Evolutionary conservation across 1,140 invertebrate genomes (phyloP).

Genomic region (Dinoponera quadriceps): DNA sequence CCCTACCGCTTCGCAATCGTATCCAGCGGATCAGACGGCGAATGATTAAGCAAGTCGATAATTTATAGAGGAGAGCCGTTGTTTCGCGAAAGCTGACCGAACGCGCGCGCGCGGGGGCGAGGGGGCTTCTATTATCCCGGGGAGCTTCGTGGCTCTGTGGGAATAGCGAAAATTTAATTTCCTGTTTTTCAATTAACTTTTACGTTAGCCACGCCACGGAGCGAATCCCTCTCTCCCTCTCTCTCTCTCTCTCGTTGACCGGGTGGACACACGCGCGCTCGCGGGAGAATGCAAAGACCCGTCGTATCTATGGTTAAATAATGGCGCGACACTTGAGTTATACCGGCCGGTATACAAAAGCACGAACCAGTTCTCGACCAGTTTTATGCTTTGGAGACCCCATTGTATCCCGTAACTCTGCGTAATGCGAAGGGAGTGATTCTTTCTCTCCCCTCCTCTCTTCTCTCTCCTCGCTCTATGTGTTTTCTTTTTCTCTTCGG

Average conservation of each 20-base stretch:
- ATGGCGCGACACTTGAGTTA: slow-evolving; percentile 65
- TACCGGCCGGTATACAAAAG: slow-evolving; percentile 60
- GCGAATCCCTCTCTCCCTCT: too few species aligned
- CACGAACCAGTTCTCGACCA: slow-evolving; percentile 51
- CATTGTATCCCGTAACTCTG: slow-evolving; percentile 58
- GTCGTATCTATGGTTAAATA: slow-evolving; percentile 65
- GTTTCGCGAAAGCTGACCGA: slow-evolving; percentile 19
- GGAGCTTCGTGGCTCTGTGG: slow-evolving; percentile 58
- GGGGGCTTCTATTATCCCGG: slow-evolving; percentile 53
- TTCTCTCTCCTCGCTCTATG: too few species aligned
- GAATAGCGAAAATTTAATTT: slow-evolving; percentile 77
- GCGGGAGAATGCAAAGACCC: slow-evolving; percentile 52
- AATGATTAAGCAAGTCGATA: slow-evolving; percentile 76
- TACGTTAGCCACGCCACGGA: slow-evolving; percentile 72
- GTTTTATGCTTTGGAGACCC: slow-evolving; percentile 62
- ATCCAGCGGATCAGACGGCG: slow-evolving; percentile 33
- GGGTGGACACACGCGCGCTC: slow-evolving; percentile 24
- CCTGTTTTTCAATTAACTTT: slow-evolving; percentile 80
- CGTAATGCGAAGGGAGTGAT: slow-evolving; percentile 39
- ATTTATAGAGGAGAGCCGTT: slow-evolving; percentile 70
- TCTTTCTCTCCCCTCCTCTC: neutral
- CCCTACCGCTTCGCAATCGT: neutral
- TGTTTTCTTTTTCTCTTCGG: slow-evolving; percentile 9
- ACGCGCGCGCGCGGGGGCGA: neutral
- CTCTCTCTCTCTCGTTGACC: too few species aligned